These are phyloP conservation scores for Diceros bicornis DNA, from an alignment of 2,797 vertebrate species.

Conservation along the genomic window DNA sequence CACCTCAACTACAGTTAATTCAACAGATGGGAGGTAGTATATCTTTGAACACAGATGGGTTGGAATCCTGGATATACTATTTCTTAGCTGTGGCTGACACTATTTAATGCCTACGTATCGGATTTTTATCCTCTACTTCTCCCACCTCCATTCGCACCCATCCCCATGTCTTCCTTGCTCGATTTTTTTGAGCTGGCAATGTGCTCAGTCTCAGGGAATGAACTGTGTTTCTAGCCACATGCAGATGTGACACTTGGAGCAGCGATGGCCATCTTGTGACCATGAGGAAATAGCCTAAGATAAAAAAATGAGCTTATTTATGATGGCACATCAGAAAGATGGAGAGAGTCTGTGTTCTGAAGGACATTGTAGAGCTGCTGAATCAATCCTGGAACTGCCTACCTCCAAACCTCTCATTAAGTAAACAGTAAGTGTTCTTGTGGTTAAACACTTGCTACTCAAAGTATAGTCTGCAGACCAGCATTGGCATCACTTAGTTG, in stretches of 20 bases:
- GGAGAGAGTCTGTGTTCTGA: not conserved
- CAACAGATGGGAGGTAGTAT: not conserved
- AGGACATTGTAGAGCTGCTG: slow-evolving; percentile 15
- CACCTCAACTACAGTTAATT: not conserved
- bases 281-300: slow-evolving; percentile 44
- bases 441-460: slow-evolving; percentile 43
- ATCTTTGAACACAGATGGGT: not conserved
- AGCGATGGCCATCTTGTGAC: not conserved
- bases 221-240: not conserved
- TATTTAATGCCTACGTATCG: not conserved
- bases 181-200: slow-evolving; percentile 4
- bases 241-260: not conserved
- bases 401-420: slow-evolving; percentile 33
- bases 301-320: slow-evolving; percentile 35
- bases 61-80: not conserved
- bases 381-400: slow-evolving; percentile 6
- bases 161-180: not conserved
- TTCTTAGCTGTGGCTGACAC: not conserved
- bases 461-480: not conserved
- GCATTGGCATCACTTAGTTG: not conserved
- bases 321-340: slow-evolving; percentile 25
- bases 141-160: not conserved
- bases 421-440: not conserved
- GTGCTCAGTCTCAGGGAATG: not conserved
- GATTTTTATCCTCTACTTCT: not conserved